phyloP scores from a whole-genome alignment of 2,888 invertebrate genomes.

The Phragmatobia fuliginosa region DNA sequence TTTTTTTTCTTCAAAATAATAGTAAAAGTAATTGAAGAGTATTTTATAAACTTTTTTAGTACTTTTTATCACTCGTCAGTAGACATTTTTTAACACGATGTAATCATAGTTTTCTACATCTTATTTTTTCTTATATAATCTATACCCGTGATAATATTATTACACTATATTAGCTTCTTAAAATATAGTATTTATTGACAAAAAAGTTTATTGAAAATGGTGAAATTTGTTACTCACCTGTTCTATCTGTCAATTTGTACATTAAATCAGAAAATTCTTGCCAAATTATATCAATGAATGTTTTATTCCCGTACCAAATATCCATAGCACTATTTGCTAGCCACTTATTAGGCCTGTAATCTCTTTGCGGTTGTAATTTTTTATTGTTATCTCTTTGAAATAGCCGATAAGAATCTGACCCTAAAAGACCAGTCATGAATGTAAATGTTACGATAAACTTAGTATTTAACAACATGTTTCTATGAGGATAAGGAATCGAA shows the following conservation, averaged over 20 bases:
- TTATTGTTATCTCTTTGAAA: not conserved
- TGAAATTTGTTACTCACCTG: not conserved
- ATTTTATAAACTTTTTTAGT: too few species aligned
- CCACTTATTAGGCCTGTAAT: constrained; percentile 26
- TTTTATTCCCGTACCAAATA: constrained; percentile 27
- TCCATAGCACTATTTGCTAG: constrained; percentile 26
- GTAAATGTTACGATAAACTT: not conserved
- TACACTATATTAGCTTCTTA: too few species aligned
- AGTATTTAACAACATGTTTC: constrained; percentile 4
- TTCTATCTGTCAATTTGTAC: constrained; percentile 15
- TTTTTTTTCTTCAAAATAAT: too few species aligned
- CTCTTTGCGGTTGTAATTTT: not conserved
- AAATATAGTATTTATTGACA: too few species aligned
- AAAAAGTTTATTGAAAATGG: too few species aligned
- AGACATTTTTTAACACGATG: too few species aligned
- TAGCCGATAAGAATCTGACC: constrained; percentile 1
- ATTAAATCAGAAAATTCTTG: constrained; percentile 21
- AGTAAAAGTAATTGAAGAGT: too few species aligned
- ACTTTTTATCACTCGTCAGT: too few species aligned
- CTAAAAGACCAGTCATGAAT: constrained; percentile 2
- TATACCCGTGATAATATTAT: too few species aligned
- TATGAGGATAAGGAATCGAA: not conserved
- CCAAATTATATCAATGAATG: constrained; percentile 17
- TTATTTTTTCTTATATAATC: too few species aligned
- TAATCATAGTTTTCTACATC: too few species aligned